A percentile compares a stretch with the other conserved stretches of the same genome.
Conservation (phyloP, 2,888 invertebrate species). For the Antheraea assamensis region DNA sequence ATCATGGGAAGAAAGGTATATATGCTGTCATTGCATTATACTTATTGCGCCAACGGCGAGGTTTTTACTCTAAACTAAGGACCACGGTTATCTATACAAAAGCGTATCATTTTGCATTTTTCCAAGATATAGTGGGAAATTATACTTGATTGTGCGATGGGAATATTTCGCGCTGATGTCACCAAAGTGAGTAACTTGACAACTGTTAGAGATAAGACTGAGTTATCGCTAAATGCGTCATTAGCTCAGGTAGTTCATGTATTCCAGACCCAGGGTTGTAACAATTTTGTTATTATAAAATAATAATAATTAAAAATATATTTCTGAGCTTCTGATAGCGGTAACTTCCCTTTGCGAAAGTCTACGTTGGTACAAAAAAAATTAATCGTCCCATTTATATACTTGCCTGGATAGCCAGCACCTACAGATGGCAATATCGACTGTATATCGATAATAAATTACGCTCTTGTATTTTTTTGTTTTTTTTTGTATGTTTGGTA, state of each 20-base stretch:
- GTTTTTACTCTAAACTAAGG: not conserved
- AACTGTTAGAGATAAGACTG: slow-evolving; percentile 53
- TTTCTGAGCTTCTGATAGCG: not conserved
- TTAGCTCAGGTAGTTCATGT: slow-evolving; percentile 47
- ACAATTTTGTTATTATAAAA: not conserved
- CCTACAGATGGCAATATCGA: too few species aligned
- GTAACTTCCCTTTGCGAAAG: not conserved
- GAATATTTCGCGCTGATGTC: slow-evolving; percentile 40
- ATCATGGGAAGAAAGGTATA: not conserved
- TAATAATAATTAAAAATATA: not conserved
- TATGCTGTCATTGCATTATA: not conserved
- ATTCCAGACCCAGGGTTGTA: slow-evolving; percentile 7
- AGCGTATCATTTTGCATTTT: not conserved
- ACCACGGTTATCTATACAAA: not conserved
- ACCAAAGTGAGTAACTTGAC: slow-evolving; percentile 60
- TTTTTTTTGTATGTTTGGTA: too few species aligned
- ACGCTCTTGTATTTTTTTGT: too few species aligned
- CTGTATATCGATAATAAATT: too few species aligned
- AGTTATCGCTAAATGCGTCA: slow-evolving; percentile 56
- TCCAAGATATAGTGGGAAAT: not conserved
- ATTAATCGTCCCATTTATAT: too few species aligned
- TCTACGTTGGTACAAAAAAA: not conserved
- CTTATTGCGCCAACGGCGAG: not conserved
- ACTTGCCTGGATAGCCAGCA: too few species aligned
- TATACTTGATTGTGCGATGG: slow-evolving; percentile 1